Conservation (phyloP, 2,113 vertebrate genomes). For the Petaurus breviceps region DNA sequence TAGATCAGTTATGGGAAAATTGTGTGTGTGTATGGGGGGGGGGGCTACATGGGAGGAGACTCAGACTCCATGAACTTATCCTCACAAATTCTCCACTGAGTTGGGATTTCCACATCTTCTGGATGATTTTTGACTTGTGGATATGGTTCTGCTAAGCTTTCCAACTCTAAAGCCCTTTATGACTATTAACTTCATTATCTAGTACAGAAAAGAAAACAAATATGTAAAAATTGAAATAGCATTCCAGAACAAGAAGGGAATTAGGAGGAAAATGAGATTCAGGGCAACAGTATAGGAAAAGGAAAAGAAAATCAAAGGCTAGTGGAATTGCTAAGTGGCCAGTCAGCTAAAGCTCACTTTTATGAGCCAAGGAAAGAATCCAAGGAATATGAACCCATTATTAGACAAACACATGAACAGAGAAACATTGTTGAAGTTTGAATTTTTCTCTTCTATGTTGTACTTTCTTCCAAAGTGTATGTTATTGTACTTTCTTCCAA, state of each 20-base stretch:
- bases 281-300: not conserved
- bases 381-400: slow-evolving; percentile 58
- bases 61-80: not conserved
- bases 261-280: slow-evolving; percentile 52
- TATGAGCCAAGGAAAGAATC: slow-evolving; percentile 57
- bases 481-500: not conserved
- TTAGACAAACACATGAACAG: slow-evolving; percentile 48
- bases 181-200: not conserved
- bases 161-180: not conserved
- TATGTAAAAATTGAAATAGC: slow-evolving; percentile 43
- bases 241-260: not conserved
- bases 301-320: slow-evolving; percentile 36
- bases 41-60: not conserved
- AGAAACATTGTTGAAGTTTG: slow-evolving; percentile 19
- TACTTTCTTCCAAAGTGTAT: not conserved
- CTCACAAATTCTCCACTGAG: not conserved
- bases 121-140: not conserved
- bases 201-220: not conserved
- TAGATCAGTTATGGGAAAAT: not conserved
- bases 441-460: not conserved
- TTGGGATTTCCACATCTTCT: not conserved
- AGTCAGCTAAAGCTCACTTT: slow-evolving; percentile 50
- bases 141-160: not conserved
- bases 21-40: not conserved
- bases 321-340: slow-evolving; percentile 42